phyloP scores from a whole-genome alignment of 2,797 vertebrate genomes.

The Scomberomorus guttatus region DNA sequence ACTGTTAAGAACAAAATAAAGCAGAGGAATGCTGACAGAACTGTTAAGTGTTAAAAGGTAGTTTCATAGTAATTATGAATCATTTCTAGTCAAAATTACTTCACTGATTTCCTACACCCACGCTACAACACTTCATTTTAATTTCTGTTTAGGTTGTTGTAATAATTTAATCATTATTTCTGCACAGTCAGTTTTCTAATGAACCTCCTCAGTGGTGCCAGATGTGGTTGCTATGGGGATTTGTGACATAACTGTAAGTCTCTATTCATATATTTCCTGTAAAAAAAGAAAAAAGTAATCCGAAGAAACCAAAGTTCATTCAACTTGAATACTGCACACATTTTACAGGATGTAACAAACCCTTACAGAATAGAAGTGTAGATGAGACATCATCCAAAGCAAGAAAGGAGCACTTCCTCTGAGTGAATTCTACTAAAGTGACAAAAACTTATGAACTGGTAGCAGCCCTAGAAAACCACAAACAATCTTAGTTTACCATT shows the following conservation, averaged over 20 bases:
- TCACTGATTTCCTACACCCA: neutral
- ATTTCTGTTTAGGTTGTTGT: neutral
- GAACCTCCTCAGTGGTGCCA: neutral
- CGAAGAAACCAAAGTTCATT: neutral
- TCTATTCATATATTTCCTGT: neutral
- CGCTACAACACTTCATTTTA: neutral
- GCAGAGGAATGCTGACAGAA: neutral
- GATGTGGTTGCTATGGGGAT: neutral
- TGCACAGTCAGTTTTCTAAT: neutral
- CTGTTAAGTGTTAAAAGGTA: neutral
- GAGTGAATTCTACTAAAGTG: neutral
- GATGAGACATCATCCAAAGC: neutral
- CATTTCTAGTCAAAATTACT: neutral
- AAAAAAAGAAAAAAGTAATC: neutral
- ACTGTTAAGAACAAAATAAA: neutral
- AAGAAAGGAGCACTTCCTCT: too few species aligned
- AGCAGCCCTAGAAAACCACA: too few species aligned
- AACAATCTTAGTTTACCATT: too few species aligned
- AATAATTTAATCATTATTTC: slow-evolving; percentile 3
- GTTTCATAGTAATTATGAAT: neutral
- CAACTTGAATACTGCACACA: too few species aligned
- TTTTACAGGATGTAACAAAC: too few species aligned
- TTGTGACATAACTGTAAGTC: neutral
- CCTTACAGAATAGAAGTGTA: neutral
- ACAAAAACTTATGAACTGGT: neutral